Evolutionary conservation across 2,113 vertebrate species (phyloP), one percentile per base, ranked within the genome.

Genomic region (Pimephales promelas): DNA sequence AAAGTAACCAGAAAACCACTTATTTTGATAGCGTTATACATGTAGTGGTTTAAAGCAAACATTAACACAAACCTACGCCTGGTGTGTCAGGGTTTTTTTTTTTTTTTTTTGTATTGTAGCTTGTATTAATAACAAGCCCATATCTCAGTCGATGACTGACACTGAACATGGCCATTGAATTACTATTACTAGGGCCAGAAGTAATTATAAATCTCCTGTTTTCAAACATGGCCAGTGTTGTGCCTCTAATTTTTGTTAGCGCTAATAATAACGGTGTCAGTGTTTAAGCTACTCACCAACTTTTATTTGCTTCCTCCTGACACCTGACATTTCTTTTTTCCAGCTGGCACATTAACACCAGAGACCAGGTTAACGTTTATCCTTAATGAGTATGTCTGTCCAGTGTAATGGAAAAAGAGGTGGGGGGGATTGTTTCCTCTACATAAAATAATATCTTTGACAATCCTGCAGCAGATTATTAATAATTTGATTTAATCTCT

Each of bases 281-380:
- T 79, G 22, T 47, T 62, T 79, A 66, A 79, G 10, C 61, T 31
- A 13, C 61, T 79, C 78, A 49, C 16, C 24, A 3, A n/a, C n/a
- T 62, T 47, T 49, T 64, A 79, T 79, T 66, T 64, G 6, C 59
- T 13, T 5, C 24, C 24, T 47, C 77, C 43, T 79, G 74, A 76
- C 76, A 79, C 56, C 36, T 79, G 59, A 79, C 61, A 79, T 79
- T 26, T 77, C 74, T 64, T 20, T 18, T 79, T 40, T 79, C 78
- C 40, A 52, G 45, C 10, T 5, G 1, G 43, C 10, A 31, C 10
- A 10, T 80, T 61, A 80, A 16, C 59, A 52, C 62, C 11, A 34
- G 79, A 34, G 54, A 77, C 54, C 54, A 57, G 54, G 10, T 31
- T 0, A 22, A 52, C 13, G 56, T 81, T 70, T 81, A 81, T 81